Evolutionary conservation across 2,888 invertebrate species (phyloP).

Genomic region (Agapostemon virescens): DNA sequence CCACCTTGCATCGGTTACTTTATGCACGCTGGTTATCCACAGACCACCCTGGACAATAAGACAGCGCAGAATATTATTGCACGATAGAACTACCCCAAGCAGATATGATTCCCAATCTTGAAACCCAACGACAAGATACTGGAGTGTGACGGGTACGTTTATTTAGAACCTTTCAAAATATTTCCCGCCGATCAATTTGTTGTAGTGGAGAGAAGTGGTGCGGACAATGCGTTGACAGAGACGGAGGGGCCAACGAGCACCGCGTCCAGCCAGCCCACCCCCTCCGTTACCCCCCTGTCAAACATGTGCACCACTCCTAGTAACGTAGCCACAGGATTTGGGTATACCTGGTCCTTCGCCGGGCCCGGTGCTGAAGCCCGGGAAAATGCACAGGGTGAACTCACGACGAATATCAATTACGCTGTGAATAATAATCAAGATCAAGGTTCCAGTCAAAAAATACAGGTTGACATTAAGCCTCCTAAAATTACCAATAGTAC

Average conservation of each 20-base stretch:
- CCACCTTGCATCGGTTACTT: conserved; percentile 25
- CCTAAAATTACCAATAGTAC: conserved; percentile 75
- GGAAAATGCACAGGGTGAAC: conserved; percentile 76
- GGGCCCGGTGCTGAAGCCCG: conserved; percentile 77
- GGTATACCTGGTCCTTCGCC: conserved; percentile 79
- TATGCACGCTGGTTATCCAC: background rate
- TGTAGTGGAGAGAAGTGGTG: conserved; percentile 77
- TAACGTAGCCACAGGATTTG: conserved; percentile 79
- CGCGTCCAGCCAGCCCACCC: conserved; percentile 72
- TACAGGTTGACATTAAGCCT: conserved; percentile 78
- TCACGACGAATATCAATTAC: conserved; percentile 77
- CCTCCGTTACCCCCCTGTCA: conserved; percentile 75
- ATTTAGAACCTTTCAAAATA: conserved; percentile 79
- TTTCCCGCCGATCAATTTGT: conserved; percentile 79
- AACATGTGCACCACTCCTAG: conserved; percentile 80
- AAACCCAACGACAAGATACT: conserved; percentile 73
- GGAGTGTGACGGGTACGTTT: conserved; percentile 79
- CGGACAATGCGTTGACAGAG: conserved; percentile 77
- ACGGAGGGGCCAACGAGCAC: conserved; percentile 71
- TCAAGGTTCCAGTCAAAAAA: conserved; percentile 78
- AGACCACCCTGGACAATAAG: conserved; percentile 15
- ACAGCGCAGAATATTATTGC: conserved; percentile 15
- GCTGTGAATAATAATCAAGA: conserved; percentile 79
- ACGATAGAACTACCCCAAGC: conserved; percentile 18
- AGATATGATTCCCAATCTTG: conserved; percentile 73